Base-by-base conservation (phyloP, 2,888 invertebrate species). In the Noctua janthina region DNA sequence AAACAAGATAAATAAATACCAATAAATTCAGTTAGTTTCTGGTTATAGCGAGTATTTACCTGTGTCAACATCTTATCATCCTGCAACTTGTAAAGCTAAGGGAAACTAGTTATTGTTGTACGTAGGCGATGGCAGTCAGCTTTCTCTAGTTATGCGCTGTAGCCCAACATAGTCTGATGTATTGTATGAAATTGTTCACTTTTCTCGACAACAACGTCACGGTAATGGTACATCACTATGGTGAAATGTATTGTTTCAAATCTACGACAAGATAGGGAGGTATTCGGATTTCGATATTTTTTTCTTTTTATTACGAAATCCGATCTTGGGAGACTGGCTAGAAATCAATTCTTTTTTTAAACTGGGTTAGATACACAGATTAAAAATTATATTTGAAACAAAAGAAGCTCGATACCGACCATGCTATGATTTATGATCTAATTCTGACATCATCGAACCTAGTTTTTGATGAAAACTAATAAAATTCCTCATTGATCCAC, bases 41-140 rank as follows among this genome's bases (percentile, higher is more conserved):
- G 69, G 78, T 46, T 70, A 74, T 59, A 66, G 46, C 64, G 67
- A 83, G 68, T 51, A 78, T 69, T 83, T 84, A 81, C 70, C 56
- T 74, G 62, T 81, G 85, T 84, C 84, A 64, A 80, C 76, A 76
- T 87, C 85, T 87, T 83, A 83, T 85, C 82, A 83, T 85, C 83
- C 78, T 67, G 76, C 73, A 67, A 78, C 78, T 86, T 78, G 78
- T 88, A 78, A 80, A 68, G 80, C 77, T 78, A 68, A 78, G 74
- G 83, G 78, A 84, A 87, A 83, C 76, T 76, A 78, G 86, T 86
- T 87, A 84, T 88, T 88, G 86, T 87, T 86, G 78, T 75, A 84
- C 88, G 87, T 88, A 88, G 88, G 87, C 86, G 87, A 84, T 85
- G 78, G 59, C 82, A 73, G 78, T 56, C 54, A 76, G 76, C 87